Evolutionary conservation across 2,888 invertebrate species (phyloP).

Genomic region (Sylvicola cinctus): DNA sequence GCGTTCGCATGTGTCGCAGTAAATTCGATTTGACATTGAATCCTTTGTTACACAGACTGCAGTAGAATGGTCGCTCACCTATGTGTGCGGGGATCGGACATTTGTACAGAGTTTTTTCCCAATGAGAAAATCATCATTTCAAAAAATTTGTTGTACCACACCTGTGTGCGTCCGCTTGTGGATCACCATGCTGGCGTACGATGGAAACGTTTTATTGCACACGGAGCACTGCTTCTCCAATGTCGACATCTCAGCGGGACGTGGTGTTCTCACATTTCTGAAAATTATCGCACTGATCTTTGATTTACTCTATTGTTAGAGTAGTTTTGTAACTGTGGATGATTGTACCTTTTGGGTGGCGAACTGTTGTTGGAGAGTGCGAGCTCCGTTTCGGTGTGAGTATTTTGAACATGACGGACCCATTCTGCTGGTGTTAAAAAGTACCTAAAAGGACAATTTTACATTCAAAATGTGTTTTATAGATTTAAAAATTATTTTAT

Average conservation of each 20-base stretch:
- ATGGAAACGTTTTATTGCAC: constrained; percentile 55
- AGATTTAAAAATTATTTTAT: constrained; percentile 1
- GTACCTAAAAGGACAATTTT: constrained; percentile 14
- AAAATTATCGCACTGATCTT: too few relatives aligned
- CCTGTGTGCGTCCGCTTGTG: constrained; percentile 57
- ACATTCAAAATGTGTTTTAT: neutral
- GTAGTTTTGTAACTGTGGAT: too few relatives aligned
- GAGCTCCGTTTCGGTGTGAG: constrained; percentile 62
- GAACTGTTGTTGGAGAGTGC: constrained; percentile 54
- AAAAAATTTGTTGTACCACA: constrained; percentile 12
- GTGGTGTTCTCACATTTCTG: too few relatives aligned
- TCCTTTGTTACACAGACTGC: constrained; percentile 53
- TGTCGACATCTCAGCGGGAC: constrained; percentile 11
- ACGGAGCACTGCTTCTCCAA: constrained; percentile 40
- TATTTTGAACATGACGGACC: constrained; percentile 69
- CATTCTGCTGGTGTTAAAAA: constrained; percentile 67
- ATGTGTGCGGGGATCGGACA: too few relatives aligned
- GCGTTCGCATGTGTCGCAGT: constrained; percentile 47
- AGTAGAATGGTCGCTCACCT: constrained; percentile 51
- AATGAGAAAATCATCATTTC: too few relatives aligned
- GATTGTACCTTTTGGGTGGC: constrained; percentile 37
- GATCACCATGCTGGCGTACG: constrained; percentile 59
- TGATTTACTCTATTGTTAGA: too few relatives aligned
- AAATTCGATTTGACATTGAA: constrained; percentile 63
- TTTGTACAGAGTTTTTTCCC: too few relatives aligned